Evolutionary conservation across 2,888 invertebrate species (phyloP), one percentile per base, ranked within the genome.

Genomic region (Chloroclysta siterata): DNA sequence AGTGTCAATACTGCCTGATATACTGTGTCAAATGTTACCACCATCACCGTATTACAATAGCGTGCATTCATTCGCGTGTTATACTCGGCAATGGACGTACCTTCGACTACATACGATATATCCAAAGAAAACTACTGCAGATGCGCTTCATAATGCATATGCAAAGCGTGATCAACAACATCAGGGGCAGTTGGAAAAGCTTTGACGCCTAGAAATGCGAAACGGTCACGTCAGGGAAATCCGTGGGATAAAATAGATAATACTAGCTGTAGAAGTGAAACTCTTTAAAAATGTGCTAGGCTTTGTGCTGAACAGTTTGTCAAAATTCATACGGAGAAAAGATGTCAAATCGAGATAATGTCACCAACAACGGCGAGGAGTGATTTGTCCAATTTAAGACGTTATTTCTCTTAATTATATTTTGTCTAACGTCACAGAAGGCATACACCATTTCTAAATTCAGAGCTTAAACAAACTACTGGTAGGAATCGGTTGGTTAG

Each of bases 141-240:
- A 93, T 93, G 91, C 93, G 93, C 93, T 93, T 93, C 93, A 93
- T 93, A 85, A 93, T 93, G 93, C 93, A 93, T 87, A 93, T 93
- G 93, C 93, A 93, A 93, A 93, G 93, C 91, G 93, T 93, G 93
- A 93, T 88, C 92, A 93, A 93, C 93, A 93, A 93, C 93, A 93
- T 93, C 93, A 93, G 90, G 88, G 93, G 93, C 87, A 93, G 88
- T 93, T 93, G 90, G 87, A 93, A 92, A 89, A 93, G 88, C 88
- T 87, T 93, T 93, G 90, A 82, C 85, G 93, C 93, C 93, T 93
- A 93, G 90, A 93, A 93, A 93, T 85, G 89, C 82, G 90, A 92
- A 92, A 93, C 82, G 87, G 79, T 87, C 82, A 84, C 79, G 84
- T 91, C 79, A 92, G 87, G 69, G 63, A 41, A 59, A 53, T 56